These are phyloP conservation scores for Eudemis profundana DNA, from an alignment of 2,888 invertebrate genomes.

Conservation along the genomic window DNA sequence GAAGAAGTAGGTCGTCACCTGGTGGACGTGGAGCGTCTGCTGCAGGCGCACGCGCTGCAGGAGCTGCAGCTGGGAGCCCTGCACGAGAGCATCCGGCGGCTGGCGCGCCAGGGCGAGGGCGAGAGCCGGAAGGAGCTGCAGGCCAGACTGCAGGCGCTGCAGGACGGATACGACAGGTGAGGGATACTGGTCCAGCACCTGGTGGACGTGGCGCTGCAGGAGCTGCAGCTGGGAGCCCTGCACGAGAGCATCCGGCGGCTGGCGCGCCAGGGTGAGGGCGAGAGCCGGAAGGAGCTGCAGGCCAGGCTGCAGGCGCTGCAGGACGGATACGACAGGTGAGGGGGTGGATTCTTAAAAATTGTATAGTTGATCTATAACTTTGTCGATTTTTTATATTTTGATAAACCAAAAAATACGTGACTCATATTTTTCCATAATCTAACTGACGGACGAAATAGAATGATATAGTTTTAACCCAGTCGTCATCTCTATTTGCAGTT, in stretches of 20 bases:
- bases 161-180: too few relatives aligned
- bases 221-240: conserved; percentile 94
- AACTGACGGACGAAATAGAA: too few relatives aligned
- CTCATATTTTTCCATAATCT: too few relatives aligned
- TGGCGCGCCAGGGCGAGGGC: conserved; percentile 84
- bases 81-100: conserved; percentile 92
- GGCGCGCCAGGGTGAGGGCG: conserved; percentile 79
- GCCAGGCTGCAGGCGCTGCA: too few relatives aligned
- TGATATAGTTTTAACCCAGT: too few relatives aligned
- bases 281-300: too few relatives aligned
- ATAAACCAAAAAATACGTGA: too few relatives aligned
- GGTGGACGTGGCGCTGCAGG: conserved; percentile 95
- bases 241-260: conserved; percentile 94
- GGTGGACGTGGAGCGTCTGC: conserved; percentile 96
- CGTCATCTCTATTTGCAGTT: conserved; percentile 69
- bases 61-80: conserved; percentile 96
- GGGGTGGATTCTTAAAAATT: too few relatives aligned
- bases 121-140: neutral
- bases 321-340: too few relatives aligned
- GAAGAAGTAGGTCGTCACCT: conserved; percentile 97
- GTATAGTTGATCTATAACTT: too few relatives aligned
- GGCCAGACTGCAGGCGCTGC: too few relatives aligned
- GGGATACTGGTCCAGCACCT: conserved; percentile 86
- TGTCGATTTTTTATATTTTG: too few relatives aligned
- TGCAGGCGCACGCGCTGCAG: conserved; percentile 97